A percentile compares a stretch with the other conserved stretches of the same genome.
These are phyloP conservation scores for Hyles lineata DNA, from an alignment of 2,888 invertebrate species.

Conservation along the genomic window DNA sequence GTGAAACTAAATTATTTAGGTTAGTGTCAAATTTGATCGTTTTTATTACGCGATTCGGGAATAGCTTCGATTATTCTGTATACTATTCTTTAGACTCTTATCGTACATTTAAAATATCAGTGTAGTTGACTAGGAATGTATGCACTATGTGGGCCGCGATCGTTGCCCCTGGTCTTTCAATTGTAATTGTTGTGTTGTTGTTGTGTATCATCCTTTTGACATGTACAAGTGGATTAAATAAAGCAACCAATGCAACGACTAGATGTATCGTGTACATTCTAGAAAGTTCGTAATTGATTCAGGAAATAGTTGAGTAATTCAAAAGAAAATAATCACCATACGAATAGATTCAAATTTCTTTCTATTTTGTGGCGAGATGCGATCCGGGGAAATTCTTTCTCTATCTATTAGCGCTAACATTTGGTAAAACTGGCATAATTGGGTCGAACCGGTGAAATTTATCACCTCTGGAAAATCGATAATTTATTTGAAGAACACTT, in stretches of 20 bases:
- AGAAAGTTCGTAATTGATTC: not conserved
- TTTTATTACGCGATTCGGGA: too few relatives aligned
- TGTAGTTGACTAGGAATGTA: not conserved
- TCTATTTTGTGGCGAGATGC: not conserved
- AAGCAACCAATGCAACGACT: not conserved
- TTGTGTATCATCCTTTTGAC: slow-evolving; percentile 16
- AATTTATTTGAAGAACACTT: too few relatives aligned
- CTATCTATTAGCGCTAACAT: too few relatives aligned
- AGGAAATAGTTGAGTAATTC: not conserved
- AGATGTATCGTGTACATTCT: not conserved
- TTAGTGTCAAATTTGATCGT: too few relatives aligned
- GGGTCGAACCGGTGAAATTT: too few relatives aligned
- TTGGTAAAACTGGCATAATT: too few relatives aligned
- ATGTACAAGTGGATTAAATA: slow-evolving; percentile 7
- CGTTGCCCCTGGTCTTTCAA: slow-evolving; percentile 18
- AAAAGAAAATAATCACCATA: not conserved
- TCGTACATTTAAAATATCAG: not conserved
- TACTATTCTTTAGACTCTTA: not conserved
- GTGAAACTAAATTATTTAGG: too few relatives aligned
- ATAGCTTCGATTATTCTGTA: not conserved
- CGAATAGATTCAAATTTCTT: not conserved
- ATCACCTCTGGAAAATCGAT: too few relatives aligned
- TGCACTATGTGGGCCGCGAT: slow-evolving; percentile 30
- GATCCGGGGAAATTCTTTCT: too few relatives aligned
- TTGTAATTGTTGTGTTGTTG: slow-evolving; percentile 12